Conservation (phyloP, 2,888 invertebrate genomes). For the Bombylius major region DNA sequence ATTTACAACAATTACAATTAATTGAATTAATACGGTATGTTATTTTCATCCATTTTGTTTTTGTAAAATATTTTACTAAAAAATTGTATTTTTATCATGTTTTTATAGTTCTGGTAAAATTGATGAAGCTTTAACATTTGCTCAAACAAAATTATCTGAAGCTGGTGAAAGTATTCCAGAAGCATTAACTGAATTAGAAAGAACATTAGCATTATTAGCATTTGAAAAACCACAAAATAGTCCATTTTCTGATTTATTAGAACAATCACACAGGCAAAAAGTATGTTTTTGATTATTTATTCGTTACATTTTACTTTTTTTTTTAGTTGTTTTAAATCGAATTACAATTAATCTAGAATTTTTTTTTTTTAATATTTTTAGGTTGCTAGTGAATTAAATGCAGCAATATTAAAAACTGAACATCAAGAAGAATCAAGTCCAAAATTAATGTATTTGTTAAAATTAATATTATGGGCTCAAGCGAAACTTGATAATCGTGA, state of each 20-base stretch:
- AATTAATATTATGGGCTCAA: slow-evolving; percentile 92
- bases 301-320: background rate
- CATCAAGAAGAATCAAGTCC: slow-evolving; percentile 84
- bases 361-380: slow-evolving; percentile 27
- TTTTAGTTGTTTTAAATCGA: too few relatives aligned
- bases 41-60: background rate
- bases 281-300: slow-evolving; percentile 32
- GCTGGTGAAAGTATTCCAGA: slow-evolving; percentile 66
- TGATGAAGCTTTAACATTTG: slow-evolving; percentile 74
- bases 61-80: background rate
- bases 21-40: slow-evolving; percentile 33
- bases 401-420: slow-evolving; percentile 91
- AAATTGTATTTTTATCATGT: background rate
- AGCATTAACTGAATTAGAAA: slow-evolving; percentile 66
- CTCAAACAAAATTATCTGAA: slow-evolving; percentile 75
- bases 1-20: slow-evolving; percentile 52
- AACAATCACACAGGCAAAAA: slow-evolving; percentile 89
- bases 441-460: slow-evolving; percentile 78
- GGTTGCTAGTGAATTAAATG: slow-evolving; percentile 95
- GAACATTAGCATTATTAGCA: slow-evolving; percentile 86
- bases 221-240: slow-evolving; percentile 93
- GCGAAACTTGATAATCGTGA: slow-evolving; percentile 89
- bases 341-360: background rate
- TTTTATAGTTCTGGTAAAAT: slow-evolving; percentile 51
- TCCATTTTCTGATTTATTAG: slow-evolving; percentile 88